Percentiles rank a stretch among this genome's conserved stretches.
Evolutionary conservation across 2,113 vertebrate species (phyloP).

Genomic region (Cyanistes caeruleus): DNA sequence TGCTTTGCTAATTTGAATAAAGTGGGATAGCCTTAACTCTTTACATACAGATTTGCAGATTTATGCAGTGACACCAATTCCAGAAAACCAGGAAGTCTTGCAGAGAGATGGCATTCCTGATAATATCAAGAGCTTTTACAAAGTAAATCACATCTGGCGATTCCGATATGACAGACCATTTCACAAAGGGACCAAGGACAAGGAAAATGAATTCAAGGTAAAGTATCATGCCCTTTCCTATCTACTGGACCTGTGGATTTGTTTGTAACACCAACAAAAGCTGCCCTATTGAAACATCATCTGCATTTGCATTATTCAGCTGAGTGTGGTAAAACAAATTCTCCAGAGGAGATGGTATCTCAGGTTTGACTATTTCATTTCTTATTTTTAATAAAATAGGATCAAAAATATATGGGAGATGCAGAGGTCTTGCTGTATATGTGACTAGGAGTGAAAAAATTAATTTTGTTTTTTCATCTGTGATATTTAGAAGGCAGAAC

Average conservation of each 20-base stretch:
- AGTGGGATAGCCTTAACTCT: slow-evolving; percentile 76
- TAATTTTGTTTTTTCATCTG: background rate
- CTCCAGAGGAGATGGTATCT: background rate
- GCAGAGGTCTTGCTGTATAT: background rate
- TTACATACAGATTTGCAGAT: slow-evolving; percentile 90
- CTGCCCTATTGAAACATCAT: background rate
- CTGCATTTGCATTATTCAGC: background rate
- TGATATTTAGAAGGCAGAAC: background rate
- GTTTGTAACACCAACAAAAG: background rate
- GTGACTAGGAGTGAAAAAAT: background rate
- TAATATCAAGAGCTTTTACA: slow-evolving; percentile 99
- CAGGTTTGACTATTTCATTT: background rate
- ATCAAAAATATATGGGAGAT: background rate
- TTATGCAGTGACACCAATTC: slow-evolving; percentile 96
- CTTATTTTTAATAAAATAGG: background rate
- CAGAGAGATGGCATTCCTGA: slow-evolving; percentile 95
- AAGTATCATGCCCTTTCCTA: slow-evolving; percentile 41
- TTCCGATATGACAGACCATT: slow-evolving; percentile 97
- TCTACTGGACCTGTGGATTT: background rate
- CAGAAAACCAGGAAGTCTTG: slow-evolving; percentile 94
- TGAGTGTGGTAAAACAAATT: background rate
- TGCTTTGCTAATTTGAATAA: background rate
- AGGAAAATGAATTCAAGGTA: slow-evolving; percentile 99
- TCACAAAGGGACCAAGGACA: slow-evolving; percentile 98
- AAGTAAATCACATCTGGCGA: slow-evolving; percentile 98